Conservation (phyloP, 2,113 vertebrate species). For the Zootoca vivipara region DNA sequence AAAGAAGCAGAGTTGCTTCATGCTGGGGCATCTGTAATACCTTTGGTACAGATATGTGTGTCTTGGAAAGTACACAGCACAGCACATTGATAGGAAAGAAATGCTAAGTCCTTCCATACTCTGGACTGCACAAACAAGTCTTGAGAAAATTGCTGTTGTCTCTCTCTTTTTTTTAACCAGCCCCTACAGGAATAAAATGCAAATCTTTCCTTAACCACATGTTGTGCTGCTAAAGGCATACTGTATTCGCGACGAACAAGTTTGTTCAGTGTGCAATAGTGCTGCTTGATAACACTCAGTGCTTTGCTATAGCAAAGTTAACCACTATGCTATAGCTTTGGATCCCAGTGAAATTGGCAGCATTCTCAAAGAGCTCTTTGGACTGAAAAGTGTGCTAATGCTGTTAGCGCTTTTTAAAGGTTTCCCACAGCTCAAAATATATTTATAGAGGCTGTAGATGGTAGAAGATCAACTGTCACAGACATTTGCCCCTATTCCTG, state of each 20-base stretch:
- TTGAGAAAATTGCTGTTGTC: constrained; percentile 50
- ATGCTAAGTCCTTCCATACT: constrained; percentile 49
- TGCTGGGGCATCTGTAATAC: constrained; percentile 34
- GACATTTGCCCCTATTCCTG: neutral
- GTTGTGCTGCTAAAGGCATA: constrained; percentile 17
- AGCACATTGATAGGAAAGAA: constrained; percentile 42
- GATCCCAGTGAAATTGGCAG: neutral
- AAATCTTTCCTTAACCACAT: constrained; percentile 13
- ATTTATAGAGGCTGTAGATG: neutral
- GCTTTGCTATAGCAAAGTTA: neutral
- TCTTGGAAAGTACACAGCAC: constrained; percentile 38
- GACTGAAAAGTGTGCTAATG: neutral
- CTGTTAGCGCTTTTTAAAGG: neutral
- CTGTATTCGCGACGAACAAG: neutral
- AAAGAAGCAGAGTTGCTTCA: constrained; percentile 29
- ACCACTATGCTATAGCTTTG: neutral
- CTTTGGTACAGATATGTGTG: constrained; percentile 58
- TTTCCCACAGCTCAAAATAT: neutral
- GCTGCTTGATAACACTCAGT: neutral
- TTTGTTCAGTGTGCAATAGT: neutral
- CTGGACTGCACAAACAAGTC: constrained; percentile 47
- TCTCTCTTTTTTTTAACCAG: neutral
- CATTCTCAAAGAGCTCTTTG: neutral
- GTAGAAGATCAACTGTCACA: no score
- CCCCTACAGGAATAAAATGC: neutral